A percentile compares a stretch with the other conserved stretches of the same genome.
phyloP scores from a whole-genome alignment of 2,113 vertebrate species.

The Seriola rivoliana region DNA sequence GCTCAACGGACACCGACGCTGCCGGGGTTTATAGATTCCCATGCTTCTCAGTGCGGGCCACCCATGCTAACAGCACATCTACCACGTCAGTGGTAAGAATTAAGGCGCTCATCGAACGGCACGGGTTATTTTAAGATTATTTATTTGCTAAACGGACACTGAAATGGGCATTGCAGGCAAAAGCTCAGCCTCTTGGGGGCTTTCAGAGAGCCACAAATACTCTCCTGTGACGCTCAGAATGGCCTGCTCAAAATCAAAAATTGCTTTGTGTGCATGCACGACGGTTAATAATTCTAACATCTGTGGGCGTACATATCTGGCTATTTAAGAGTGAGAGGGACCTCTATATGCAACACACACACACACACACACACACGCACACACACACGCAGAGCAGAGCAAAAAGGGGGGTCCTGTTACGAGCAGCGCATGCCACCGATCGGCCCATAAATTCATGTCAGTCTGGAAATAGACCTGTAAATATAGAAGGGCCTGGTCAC shows the following conservation, averaged over 20 bases:
- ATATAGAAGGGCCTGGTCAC: slow-evolving; percentile 65
- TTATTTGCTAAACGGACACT: slow-evolving; percentile 8
- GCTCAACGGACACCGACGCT: slow-evolving; percentile 18
- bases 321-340: slow-evolving; percentile 46
- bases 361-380: slow-evolving; percentile 37
- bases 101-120: slow-evolving; percentile 9
- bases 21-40: slow-evolving; percentile 28
- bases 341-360: slow-evolving; percentile 43
- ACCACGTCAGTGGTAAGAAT: slow-evolving; percentile 15
- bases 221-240: background rate
- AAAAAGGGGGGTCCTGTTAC: slow-evolving; percentile 69
- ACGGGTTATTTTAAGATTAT: slow-evolving; percentile 5
- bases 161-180: background rate
- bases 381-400: too few species aligned
- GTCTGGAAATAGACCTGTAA: slow-evolving; percentile 80
- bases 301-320: slow-evolving; percentile 55
- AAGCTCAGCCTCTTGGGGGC: background rate
- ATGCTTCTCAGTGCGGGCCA: slow-evolving; percentile 28
- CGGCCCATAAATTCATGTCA: slow-evolving; percentile 72
- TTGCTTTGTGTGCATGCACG: slow-evolving; percentile 39
- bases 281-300: slow-evolving; percentile 72
- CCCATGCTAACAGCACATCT: slow-evolving; percentile 26
- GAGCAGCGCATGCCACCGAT: slow-evolving; percentile 54
- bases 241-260: slow-evolving; percentile 8
- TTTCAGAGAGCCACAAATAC: slow-evolving; percentile 33